Evolutionary conservation across 2,888 invertebrate species (phyloP), one percentile per base, ranked within the genome.

Genomic region (Stenotaenia linearis): DNA sequence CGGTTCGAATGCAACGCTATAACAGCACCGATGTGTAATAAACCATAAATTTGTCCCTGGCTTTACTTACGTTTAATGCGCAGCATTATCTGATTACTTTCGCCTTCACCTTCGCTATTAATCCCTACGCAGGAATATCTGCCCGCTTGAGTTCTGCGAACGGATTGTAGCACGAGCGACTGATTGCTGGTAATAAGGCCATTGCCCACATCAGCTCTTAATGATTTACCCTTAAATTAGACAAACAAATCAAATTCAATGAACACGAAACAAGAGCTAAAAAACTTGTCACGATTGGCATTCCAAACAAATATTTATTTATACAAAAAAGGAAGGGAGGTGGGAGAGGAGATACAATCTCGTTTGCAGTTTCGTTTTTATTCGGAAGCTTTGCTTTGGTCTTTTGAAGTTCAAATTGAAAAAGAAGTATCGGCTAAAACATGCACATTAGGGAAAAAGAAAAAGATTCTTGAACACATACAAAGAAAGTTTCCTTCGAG

Each of bases 41-140:
- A 75, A 23, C 75, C 37, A 75, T 75, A 32, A 37, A 37, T 75
- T 75, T 18, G 4, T 50, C 50, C 18, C 69, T 25, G 15, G 6
- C 69, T n/a, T 25, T 75, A 75, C 75, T 75, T 32, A 75, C 75
- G 75, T 75, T 75, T 75, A 37, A 75, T 75, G 35, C 37, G 75
- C 18, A 75, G 32, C 75, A 37, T 32, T 32, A 75, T 37, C 21
- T 37, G 75, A 32, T 75, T 75, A 37, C 75, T 75, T 37, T 75
- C 75, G 75, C 75, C 37, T 23, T 32, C 75, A 75, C 75, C 75
- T 75, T 75, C 75, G n/a, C 35, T 37, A 32, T 75, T 75, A 37
- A 75, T 75, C 37, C 75, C 75, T 32, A 75, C 75, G 35, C 75
- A 75, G 30, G 35, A 37, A 37, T 75, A 75, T n/a, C 35, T 75